A percentile compares a stretch with the other conserved stretches of the same genome.
Evolutionary conservation across 2,797 vertebrate species (phyloP).

Genomic region (Cyprinodon diabolis): DNA sequence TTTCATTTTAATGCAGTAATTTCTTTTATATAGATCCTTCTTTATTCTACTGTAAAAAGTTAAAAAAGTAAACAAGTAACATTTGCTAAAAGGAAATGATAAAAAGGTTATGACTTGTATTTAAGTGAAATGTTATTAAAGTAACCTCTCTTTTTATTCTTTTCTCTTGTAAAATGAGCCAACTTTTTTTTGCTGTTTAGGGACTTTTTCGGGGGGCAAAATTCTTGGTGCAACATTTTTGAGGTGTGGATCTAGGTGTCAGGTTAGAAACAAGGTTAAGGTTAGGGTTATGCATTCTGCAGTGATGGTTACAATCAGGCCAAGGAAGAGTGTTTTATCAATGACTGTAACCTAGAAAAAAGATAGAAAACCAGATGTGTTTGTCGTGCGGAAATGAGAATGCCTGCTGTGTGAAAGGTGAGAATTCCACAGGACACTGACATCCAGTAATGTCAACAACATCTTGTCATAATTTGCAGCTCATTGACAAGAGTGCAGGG

Average conservation of each 20-base stretch:
- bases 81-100: no score
- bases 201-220: background rate
- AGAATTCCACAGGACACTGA: background rate
- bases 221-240: background rate
- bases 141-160: no score
- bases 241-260: background rate
- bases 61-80: no score
- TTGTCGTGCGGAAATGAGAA: background rate
- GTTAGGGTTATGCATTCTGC: background rate
- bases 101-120: no score
- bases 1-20: no score
- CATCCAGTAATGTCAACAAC: background rate
- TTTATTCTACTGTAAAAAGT: no score
- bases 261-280: background rate
- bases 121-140: no score
- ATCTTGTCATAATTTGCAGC: background rate
- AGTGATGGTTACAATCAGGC: background rate
- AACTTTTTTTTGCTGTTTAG: background rate
- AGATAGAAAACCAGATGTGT: background rate
- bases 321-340: background rate
- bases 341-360: background rate
- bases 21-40: no score
- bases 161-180: background rate
- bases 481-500: background rate
- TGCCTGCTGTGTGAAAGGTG: slow-evolving; percentile 8